Percentiles rank a stretch among this genome's conserved stretches.
Conservation (phyloP, 2,113 vertebrate genomes). For the Protobothrops flavoviridis region DNA sequence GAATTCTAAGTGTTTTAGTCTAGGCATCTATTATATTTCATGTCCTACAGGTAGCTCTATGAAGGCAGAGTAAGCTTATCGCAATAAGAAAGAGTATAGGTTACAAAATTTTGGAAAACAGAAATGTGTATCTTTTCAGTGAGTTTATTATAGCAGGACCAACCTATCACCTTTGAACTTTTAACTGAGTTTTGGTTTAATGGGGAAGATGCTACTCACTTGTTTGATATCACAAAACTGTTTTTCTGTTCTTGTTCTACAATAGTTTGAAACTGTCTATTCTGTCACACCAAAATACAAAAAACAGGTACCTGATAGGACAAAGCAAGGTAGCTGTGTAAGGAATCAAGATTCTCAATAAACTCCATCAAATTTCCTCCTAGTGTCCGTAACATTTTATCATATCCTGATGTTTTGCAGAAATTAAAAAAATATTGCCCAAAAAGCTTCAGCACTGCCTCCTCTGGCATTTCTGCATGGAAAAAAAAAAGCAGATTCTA, state of each 20-base stretch:
- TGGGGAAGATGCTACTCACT: background rate
- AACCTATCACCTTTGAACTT: background rate
- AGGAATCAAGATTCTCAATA: conserved; percentile 81
- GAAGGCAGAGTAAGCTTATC: background rate
- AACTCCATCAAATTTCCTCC: conserved; percentile 78
- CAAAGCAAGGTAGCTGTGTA: conserved; percentile 80
- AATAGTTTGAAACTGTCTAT: background rate
- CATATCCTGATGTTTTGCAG: conserved; percentile 81
- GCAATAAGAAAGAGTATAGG: background rate
- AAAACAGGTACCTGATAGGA: conserved; percentile 75
- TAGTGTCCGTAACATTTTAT: conserved; percentile 78
- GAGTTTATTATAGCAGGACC: background rate
- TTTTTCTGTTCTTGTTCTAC: background rate
- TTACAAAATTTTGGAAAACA: background rate
- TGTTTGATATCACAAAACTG: background rate
- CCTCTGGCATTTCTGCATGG: conserved; percentile 70
- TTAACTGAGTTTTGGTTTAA: background rate
- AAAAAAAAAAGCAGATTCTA: background rate
- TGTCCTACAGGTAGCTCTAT: background rate
- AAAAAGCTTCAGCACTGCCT: conserved; percentile 77
- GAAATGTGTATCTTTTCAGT: background rate
- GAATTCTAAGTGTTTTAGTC: background rate
- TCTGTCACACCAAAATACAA: background rate
- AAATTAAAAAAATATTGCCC: conserved; percentile 82
- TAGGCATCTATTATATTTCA: background rate